Conservation (phyloP, 2,888 invertebrate genomes). For the Cantharis nigra region DNA sequence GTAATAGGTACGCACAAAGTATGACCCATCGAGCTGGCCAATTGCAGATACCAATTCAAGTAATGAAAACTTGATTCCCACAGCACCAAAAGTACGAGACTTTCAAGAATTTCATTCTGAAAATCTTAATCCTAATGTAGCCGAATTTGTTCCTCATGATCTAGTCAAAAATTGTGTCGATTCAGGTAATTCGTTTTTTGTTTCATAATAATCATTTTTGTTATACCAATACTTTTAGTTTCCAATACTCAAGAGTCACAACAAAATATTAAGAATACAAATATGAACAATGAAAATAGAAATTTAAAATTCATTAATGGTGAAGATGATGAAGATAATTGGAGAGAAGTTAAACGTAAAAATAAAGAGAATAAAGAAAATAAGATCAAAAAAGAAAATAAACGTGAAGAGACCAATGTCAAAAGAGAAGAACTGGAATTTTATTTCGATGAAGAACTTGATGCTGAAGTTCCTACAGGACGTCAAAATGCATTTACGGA, state of each 20-base stretch:
- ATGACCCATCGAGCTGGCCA: constrained; percentile 89
- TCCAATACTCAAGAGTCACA: background rate
- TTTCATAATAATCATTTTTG: background rate
- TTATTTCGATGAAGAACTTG: constrained; percentile 95
- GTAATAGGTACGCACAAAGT: constrained; percentile 76
- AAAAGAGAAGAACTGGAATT: constrained; percentile 87
- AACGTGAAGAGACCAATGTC: constrained; percentile 34
- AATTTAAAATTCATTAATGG: constrained; percentile 24
- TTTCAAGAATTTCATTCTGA: constrained; percentile 59
- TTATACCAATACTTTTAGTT: background rate
- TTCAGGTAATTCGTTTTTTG: background rate
- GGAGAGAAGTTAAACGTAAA: constrained; percentile 62
- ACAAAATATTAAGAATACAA: constrained; percentile 12
- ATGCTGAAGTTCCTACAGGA: constrained; percentile 72
- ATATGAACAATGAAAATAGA: constrained; percentile 33
- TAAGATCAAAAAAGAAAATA: constrained; percentile 43
- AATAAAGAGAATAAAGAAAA: constrained; percentile 52
- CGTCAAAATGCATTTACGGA: constrained; percentile 83
- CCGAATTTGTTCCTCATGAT: constrained; percentile 75
- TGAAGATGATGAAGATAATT: constrained; percentile 53
- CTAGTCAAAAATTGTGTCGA: background rate
- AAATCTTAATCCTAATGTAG: constrained; percentile 81
- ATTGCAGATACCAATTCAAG: constrained; percentile 64
- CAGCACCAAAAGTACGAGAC: constrained; percentile 72
- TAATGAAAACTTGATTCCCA: constrained; percentile 65